These are phyloP conservation scores for Dromococcyx pavoninus DNA, from an alignment of 2,797 vertebrate species.

Conservation along the genomic window DNA sequence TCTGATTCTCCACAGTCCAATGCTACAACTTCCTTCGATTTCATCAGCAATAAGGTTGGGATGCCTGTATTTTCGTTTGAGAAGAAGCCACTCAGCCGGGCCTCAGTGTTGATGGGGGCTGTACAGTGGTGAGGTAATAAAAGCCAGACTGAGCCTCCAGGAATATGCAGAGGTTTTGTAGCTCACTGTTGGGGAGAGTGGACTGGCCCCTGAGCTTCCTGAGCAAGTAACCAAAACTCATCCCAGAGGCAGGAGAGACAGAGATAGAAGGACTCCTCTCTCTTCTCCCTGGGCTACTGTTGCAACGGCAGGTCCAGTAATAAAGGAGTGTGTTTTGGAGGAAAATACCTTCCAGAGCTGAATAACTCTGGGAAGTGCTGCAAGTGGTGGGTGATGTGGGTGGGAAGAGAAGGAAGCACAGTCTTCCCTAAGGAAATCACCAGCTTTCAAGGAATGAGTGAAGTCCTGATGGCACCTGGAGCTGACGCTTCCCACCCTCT, in stretches of 20 bases:
- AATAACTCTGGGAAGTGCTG: background rate
- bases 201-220: background rate
- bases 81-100: background rate
- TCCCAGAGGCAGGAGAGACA: background rate
- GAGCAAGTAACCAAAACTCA: background rate
- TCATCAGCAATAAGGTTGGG: background rate
- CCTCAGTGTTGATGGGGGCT: background rate
- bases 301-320: background rate
- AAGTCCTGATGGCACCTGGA: background rate
- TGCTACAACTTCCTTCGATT: background rate
- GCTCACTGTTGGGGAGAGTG: accelerated
- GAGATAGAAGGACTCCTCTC: background rate
- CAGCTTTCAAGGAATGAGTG: background rate
- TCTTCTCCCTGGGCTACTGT: background rate
- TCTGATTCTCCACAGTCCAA: background rate
- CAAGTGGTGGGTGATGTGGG: background rate
- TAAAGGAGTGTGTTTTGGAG: background rate
- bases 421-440: background rate
- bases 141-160: background rate
- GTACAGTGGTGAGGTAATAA: background rate
- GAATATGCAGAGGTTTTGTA: background rate
- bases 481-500: background rate
- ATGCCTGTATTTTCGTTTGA: accelerated
- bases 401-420: background rate
- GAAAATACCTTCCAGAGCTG: background rate